These are phyloP conservation scores for Dyspetes luteomarginatus DNA, from an alignment of 2,888 invertebrate species.

Conservation along the genomic window DNA sequence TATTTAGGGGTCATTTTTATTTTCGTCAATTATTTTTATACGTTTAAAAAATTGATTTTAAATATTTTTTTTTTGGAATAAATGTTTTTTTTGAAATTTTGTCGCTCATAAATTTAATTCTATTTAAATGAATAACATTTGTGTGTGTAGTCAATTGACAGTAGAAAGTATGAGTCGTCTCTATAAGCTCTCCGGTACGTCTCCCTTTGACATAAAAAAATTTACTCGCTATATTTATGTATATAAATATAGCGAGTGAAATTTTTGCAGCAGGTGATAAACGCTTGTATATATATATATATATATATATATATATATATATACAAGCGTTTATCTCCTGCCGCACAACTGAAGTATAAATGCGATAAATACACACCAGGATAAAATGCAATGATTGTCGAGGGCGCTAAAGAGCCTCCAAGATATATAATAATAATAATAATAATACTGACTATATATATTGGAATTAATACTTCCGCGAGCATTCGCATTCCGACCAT, in stretches of 20 bases:
- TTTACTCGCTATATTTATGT: background rate
- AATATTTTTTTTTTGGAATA: too few relatives aligned
- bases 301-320: too few relatives aligned
- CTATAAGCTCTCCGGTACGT: conserved; percentile 7
- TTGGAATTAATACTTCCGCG: conserved; percentile 55
- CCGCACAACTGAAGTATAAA: too few relatives aligned
- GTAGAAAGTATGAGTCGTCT: conserved; percentile 45
- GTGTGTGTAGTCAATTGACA: conserved; percentile 1
- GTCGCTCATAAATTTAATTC: too few relatives aligned
- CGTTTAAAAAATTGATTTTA: too few relatives aligned
- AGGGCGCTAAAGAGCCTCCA: conserved; percentile 38
- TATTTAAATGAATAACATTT: conserved; percentile 11
- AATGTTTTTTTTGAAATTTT: too few relatives aligned
- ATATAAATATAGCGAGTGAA: background rate
- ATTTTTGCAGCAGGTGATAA: background rate
- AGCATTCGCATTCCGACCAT: conserved; percentile 43
- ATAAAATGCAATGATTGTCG: conserved; percentile 19
- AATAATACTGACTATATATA: too few relatives aligned
- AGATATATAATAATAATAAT: background rate
- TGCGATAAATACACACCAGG: background rate
- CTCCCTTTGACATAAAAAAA: conserved; percentile 25
- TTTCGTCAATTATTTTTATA: too few relatives aligned
- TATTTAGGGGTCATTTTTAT: too few relatives aligned
- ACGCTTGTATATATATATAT: too few relatives aligned
- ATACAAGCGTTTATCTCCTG: too few relatives aligned